Conservation (phyloP, 2,113 vertebrate genomes). For the Emydocephalus ijimae region DNA sequence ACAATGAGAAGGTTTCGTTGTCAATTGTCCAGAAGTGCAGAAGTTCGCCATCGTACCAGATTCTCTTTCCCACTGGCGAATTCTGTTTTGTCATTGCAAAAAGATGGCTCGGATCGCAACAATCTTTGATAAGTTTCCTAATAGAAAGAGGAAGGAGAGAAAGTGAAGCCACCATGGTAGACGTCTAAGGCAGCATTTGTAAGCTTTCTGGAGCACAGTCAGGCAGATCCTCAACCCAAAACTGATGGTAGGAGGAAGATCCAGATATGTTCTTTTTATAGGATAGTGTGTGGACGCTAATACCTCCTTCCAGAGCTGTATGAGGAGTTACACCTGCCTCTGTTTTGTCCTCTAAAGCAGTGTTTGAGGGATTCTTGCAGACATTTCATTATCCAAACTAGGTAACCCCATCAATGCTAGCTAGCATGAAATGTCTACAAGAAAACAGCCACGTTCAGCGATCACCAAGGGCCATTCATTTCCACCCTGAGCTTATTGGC, state of each 20-base stretch:
- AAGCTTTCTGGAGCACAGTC: background rate
- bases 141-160: slow-evolving; percentile 29
- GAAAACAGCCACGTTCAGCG: background rate
- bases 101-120: slow-evolving; percentile 83
- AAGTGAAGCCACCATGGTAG: background rate
- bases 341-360: background rate
- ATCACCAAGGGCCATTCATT: too few relatives aligned
- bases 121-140: slow-evolving; percentile 87
- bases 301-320: background rate
- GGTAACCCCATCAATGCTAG: background rate
- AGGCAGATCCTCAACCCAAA: background rate
- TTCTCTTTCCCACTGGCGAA: slow-evolving; percentile 86
- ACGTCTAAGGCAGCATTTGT: fast-evolving
- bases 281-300: background rate
- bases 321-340: background rate
- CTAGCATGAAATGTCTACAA: background rate
- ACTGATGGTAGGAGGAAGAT: background rate
- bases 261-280: background rate
- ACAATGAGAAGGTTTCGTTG: slow-evolving; percentile 86
- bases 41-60: slow-evolving; percentile 96
- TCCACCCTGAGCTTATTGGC: too few relatives aligned
- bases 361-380: background rate
- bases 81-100: slow-evolving; percentile 92
- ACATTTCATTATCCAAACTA: background rate
- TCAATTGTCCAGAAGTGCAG: slow-evolving; percentile 89